Evolutionary conservation across 1,140 invertebrate species (phyloP).

Genomic region (Teleopsis dalmanni): DNA sequence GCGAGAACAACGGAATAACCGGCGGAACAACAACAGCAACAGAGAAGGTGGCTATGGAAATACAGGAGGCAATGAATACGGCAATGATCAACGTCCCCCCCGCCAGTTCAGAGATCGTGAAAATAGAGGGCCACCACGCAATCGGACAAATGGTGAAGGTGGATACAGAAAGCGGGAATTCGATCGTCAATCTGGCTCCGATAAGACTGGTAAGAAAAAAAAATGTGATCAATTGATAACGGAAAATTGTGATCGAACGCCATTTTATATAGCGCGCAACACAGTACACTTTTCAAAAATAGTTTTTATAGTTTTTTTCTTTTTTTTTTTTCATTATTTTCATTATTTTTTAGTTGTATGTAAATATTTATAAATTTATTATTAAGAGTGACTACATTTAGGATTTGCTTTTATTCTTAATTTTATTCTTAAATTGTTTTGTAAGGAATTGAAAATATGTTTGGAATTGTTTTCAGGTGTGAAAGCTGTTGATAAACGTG

Average conservation of each 20-base stretch:
- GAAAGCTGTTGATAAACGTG: slow-evolving; percentile 84
- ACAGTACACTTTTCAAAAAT: too few species aligned
- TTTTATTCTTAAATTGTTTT: background rate
- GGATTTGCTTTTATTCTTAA: background rate
- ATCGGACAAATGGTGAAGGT: slow-evolving; percentile 50
- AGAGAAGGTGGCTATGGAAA: background rate
- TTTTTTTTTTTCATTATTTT: too few species aligned
- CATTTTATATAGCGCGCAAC: background rate
- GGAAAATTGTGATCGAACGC: background rate
- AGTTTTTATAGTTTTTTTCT: too few species aligned
- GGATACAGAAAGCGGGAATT: slow-evolving; percentile 66
- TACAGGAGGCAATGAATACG: background rate
- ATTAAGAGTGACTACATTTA: background rate
- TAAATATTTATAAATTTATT: background rate
- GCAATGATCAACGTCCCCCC: slow-evolving; percentile 26
- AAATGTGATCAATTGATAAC: too few species aligned
- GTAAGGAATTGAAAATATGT: background rate
- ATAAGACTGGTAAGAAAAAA: slow-evolving; percentile 64
- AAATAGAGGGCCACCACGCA: slow-evolving; percentile 32
- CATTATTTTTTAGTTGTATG: background rate
- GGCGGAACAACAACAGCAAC: too few species aligned
- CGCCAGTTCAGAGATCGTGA: slow-evolving; percentile 28
- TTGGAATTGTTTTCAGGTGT: slow-evolving; percentile 50
- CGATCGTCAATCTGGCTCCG: slow-evolving; percentile 84
- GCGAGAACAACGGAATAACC: slow-evolving; percentile 63